Evolutionary conservation across 2,113 vertebrate genomes (phyloP), one percentile per base, ranked within the genome.

Genomic region (Pavo muticus): DNA sequence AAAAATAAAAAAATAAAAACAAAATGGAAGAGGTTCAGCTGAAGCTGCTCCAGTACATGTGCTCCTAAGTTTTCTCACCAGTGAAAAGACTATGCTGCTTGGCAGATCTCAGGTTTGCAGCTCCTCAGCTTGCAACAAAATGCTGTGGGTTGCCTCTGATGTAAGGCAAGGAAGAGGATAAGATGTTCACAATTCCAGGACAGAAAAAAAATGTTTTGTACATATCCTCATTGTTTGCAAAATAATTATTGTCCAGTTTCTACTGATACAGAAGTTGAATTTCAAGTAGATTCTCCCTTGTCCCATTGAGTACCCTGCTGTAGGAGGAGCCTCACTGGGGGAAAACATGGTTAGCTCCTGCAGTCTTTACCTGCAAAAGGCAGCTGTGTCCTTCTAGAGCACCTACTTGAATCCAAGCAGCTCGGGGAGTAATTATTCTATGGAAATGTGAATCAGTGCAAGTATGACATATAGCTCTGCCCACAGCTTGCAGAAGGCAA

Each of bases 391-490:
- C 80, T 92, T 56, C 64, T 24, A 32, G 69, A 68, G 77, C 56
- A 27, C 39, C 13, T 35, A 65, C 45, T 84, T 80, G 20, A 40
- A 70, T 63, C 50, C 73, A 54, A 88, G 69, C 45, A 48, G 39
- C 86, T 92, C 32, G 11, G 13, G 20, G 40, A 90, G 23, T 37
- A 93, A 86, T 91, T 88, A 88, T 73, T 86, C 72, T 65, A 84
- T 69, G n/a, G 69, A 77, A 92, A 74, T 21, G 40, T 1, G 1
- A 63, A 88, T 88, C 59, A 18, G 56, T 67, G 76, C 1, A 4
- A 91, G 74, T 71, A 85, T 37, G 48, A 29, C 9, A 20, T 45
- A 86, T 45, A 86, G 69, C 61, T 88, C 87, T 88, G 76, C 69
- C 76, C 69, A 67, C 60, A 45, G 45, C n/a, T 50, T 67, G 35